Evolutionary conservation across 35 echinoderm and acorn worm genomes (phyloP).

Genomic region (Lytechinus pictus): DNA sequence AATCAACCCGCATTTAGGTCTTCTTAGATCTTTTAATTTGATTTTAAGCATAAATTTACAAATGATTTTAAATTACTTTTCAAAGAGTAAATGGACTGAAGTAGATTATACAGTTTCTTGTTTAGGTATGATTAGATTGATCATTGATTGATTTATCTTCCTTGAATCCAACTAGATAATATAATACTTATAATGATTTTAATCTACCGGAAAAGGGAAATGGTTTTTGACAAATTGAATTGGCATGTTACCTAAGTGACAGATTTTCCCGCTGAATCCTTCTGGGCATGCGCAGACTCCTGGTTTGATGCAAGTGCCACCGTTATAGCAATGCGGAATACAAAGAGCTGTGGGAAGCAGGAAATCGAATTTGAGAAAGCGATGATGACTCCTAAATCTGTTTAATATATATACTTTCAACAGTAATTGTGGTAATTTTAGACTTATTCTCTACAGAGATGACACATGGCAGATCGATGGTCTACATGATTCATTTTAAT

Average conservation of each 20-base stretch:
- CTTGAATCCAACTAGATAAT: neutral
- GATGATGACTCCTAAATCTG: neutral
- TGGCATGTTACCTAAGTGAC: slow-evolving; percentile 47
- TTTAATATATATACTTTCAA: neutral
- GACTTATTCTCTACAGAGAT: neutral
- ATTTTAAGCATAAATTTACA: neutral
- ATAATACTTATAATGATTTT: neutral
- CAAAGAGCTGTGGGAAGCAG: slow-evolving; percentile 54
- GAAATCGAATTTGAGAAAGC: neutral
- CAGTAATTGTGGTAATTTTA: neutral
- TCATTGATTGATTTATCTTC: neutral
- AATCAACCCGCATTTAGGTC: too few relatives aligned
- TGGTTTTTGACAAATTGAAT: neutral
- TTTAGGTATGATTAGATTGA: neutral
- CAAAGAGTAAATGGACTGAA: neutral
- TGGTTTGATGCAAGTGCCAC: slow-evolving; percentile 53
- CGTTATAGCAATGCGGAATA: slow-evolving; percentile 67
- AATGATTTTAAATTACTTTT: neutral
- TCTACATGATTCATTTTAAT: neutral
- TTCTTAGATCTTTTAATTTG: neutral
- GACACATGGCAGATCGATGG: neutral
- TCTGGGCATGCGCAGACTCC: slow-evolving; percentile 55
- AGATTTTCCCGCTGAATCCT: slow-evolving; percentile 56
- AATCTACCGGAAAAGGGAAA: neutral
- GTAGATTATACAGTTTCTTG: neutral